Conservation (phyloP, 2,888 invertebrate species). For the Drosophila lacicola region DNA sequence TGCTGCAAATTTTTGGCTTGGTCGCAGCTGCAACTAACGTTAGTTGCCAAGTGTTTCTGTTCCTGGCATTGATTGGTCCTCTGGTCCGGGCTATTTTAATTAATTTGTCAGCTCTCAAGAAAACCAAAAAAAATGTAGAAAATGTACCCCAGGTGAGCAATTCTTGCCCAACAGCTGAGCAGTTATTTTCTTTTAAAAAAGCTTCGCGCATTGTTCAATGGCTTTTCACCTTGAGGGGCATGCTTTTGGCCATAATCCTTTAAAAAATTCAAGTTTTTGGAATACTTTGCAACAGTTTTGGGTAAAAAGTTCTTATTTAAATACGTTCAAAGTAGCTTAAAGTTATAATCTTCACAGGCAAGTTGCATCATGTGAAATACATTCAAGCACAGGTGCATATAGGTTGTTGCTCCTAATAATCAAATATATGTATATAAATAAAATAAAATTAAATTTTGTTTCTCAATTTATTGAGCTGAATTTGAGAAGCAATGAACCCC, state of each 20-base stretch:
- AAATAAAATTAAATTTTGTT: neutral
- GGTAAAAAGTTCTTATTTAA: constrained; percentile 37
- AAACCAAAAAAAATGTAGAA: neutral
- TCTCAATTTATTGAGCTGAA: neutral
- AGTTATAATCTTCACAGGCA: constrained; percentile 16
- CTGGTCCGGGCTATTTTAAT: constrained; percentile 55
- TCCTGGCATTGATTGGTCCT: constrained; percentile 45
- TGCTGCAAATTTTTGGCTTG: constrained; percentile 30
- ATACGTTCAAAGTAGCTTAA: constrained; percentile 17
- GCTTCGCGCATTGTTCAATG: constrained; percentile 7
- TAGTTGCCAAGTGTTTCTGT: constrained; percentile 45
- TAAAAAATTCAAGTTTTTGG: constrained; percentile 18
- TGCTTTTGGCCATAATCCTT: constrained; percentile 8
- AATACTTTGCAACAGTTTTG: constrained; percentile 22
- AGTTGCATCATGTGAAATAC: constrained; percentile 4
- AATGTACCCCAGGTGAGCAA: constrained; percentile 21
- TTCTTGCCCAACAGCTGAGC: constrained; percentile 6
- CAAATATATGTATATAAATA: neutral
- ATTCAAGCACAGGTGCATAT: neutral
- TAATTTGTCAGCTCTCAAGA: constrained; percentile 52
- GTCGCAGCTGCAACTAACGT: constrained; percentile 65
- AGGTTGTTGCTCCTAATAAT: neutral
- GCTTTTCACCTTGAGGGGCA: constrained; percentile 8
- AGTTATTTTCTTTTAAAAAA: constrained; percentile 9
- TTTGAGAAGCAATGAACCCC: neutral